phyloP scores from a whole-genome alignment of 1,140 invertebrate genomes.

The Ganaspis sp. region DNA sequence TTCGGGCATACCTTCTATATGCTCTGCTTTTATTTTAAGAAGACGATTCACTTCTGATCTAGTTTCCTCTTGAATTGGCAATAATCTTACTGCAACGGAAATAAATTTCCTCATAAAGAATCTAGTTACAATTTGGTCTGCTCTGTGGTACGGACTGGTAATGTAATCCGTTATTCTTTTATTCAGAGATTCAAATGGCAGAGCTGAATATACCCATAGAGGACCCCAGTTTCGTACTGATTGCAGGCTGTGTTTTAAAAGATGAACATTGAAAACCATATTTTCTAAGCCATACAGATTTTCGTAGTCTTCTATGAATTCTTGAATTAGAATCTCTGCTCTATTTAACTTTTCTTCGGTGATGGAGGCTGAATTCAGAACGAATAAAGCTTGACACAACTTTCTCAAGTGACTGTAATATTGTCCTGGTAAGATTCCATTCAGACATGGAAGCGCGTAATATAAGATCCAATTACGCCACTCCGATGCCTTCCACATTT shows the following conservation, averaged over 20 bases:
- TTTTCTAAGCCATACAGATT: neutral
- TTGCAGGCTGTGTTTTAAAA: neutral
- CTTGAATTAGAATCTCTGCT: neutral
- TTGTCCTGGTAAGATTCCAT: neutral
- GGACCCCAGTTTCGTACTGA: neutral
- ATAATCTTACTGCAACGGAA: no score
- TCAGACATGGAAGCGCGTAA: conserved; percentile 26
- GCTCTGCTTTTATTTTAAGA: no score
- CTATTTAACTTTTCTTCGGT: conserved; percentile 16
- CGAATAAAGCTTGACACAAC: conserved; percentile 1
- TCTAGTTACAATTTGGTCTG: neutral
- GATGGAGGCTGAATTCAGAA: conserved; percentile 31
- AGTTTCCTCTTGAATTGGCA: no score
- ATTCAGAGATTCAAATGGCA: neutral
- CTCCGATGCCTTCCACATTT: conserved; percentile 38
- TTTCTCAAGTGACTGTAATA: conserved; percentile 13
- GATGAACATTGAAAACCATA: neutral
- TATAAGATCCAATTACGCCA: conserved; percentile 34
- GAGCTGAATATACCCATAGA: neutral
- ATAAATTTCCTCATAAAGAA: neutral
- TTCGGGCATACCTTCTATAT: neutral
- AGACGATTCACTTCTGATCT: no score
- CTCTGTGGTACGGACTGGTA: neutral
- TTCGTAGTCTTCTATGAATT: neutral
- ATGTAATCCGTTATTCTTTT: neutral